phyloP scores from a whole-genome alignment of 2,797 vertebrate genomes.

The Melanogrammus aeglefinus region DNA sequence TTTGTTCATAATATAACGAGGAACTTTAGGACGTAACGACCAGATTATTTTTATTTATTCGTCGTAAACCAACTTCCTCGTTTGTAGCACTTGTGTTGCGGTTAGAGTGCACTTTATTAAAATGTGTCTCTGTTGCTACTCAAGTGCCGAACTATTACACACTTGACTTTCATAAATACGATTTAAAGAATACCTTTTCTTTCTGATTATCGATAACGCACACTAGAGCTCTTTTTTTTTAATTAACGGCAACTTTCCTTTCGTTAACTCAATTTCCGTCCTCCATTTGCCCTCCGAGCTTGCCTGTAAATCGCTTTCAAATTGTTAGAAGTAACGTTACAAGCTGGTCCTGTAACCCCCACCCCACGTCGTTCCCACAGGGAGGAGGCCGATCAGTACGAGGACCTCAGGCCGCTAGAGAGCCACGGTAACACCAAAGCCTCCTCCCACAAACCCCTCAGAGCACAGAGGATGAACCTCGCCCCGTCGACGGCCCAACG shows the following conservation, averaged over 20 bases:
- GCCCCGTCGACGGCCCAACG: slow-evolving; percentile 59
- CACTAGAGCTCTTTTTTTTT: background rate
- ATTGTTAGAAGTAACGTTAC: background rate
- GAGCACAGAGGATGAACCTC: slow-evolving; percentile 40
- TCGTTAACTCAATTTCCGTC: background rate
- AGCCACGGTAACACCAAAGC: slow-evolving; percentile 63
- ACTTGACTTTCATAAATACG: background rate
- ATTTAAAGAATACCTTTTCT: background rate
- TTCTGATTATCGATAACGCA: background rate
- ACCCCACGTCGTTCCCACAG: slow-evolving; percentile 55
- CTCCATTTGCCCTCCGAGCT: background rate
- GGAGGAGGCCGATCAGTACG: slow-evolving; percentile 84
- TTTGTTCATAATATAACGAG: no score
- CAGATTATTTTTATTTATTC: background rate
- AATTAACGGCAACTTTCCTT: background rate
- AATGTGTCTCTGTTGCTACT: background rate
- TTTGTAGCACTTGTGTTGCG: no score
- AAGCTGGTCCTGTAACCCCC: background rate
- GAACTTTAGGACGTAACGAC: no score
- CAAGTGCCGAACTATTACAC: background rate
- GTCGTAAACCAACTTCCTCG: background rate
- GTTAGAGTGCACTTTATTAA: no score
- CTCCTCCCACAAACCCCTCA: slow-evolving; percentile 66
- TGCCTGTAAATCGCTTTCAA: background rate
- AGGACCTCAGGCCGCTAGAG: slow-evolving; percentile 80